Conservation (phyloP, 35 echinoderm and acorn worm genomes). For the Stichopus chloronotus region DNA sequence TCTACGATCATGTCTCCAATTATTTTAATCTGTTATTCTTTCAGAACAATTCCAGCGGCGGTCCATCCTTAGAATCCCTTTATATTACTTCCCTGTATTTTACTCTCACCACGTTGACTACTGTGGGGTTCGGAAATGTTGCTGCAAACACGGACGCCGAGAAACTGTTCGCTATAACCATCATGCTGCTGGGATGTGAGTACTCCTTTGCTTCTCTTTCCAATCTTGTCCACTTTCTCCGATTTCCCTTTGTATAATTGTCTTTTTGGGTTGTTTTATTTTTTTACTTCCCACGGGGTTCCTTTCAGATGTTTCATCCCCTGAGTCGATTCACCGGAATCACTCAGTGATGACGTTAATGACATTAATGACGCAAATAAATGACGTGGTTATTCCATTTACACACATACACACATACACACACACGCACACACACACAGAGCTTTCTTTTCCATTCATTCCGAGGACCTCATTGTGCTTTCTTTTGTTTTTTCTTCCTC, state of each 20-base stretch:
- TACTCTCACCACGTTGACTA: constrained; percentile 91
- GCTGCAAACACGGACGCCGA: constrained; percentile 89
- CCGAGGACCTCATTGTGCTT: no score
- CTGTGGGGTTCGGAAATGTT: constrained; percentile 96
- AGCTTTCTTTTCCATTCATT: no score
- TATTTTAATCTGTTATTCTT: neutral
- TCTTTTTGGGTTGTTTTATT: neutral
- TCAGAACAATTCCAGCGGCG: constrained; percentile 84
- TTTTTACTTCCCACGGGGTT: neutral
- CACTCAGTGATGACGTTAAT: no score
- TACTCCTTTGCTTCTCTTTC: neutral
- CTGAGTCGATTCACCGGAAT: no score
- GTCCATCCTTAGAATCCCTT: constrained; percentile 83
- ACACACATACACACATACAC: no score
- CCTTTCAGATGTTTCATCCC: no score
- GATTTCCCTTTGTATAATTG: neutral
- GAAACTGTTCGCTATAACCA: constrained; percentile 94
- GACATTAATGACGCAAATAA: no score
- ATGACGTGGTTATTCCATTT: no score
- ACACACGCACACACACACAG: no score
- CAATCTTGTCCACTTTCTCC: neutral
- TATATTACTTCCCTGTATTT: constrained; percentile 94
- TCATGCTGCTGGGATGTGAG: constrained; percentile 98
- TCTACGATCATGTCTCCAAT: no score
- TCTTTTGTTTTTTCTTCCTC: no score